phyloP scores from a whole-genome alignment of 2,113 vertebrate genomes.

The Tonatia bakeri region DNA sequence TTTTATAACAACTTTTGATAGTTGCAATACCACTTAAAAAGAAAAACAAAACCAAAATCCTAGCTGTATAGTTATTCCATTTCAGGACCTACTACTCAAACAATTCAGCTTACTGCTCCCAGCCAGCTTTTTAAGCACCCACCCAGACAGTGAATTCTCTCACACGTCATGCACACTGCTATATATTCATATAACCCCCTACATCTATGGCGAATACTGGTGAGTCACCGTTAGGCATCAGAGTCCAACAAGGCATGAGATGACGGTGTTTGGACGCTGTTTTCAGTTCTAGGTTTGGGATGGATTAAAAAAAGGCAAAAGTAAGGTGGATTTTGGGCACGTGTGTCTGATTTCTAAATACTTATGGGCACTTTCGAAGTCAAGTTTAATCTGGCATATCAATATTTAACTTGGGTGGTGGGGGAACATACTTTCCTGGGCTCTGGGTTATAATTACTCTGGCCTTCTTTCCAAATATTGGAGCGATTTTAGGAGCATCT shows the following conservation, averaged over 20 bases:
- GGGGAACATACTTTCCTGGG: conserved; percentile 94
- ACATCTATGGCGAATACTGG: conserved; percentile 46
- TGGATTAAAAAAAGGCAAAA: neutral
- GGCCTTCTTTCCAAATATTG: conserved; percentile 96
- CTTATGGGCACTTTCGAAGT: neutral
- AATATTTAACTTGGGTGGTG: conserved; percentile 95
- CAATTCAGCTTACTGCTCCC: neutral
- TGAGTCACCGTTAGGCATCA: conserved; percentile 49
- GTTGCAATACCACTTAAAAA: neutral
- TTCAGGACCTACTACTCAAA: neutral
- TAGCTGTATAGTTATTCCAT: neutral
- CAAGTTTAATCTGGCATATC: conserved; percentile 93
- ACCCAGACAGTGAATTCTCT: neutral
- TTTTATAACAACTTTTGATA: conserved; percentile 46
- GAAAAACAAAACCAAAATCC: neutral
- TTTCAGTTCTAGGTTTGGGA: conserved; percentile 62
- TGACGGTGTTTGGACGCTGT: conserved; percentile 56
- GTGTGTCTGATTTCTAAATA: neutral
- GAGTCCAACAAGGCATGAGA: conserved; percentile 73
- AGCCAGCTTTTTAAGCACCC: neutral
- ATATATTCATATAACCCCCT: neutral
- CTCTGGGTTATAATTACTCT: conserved; percentile 98
- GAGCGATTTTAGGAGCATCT: conserved; percentile 93
- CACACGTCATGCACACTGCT: too few species aligned
- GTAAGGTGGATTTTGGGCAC: neutral